These are phyloP conservation scores for Eudemis profundana DNA, from an alignment of 2,888 invertebrate species.

Conservation along the genomic window DNA sequence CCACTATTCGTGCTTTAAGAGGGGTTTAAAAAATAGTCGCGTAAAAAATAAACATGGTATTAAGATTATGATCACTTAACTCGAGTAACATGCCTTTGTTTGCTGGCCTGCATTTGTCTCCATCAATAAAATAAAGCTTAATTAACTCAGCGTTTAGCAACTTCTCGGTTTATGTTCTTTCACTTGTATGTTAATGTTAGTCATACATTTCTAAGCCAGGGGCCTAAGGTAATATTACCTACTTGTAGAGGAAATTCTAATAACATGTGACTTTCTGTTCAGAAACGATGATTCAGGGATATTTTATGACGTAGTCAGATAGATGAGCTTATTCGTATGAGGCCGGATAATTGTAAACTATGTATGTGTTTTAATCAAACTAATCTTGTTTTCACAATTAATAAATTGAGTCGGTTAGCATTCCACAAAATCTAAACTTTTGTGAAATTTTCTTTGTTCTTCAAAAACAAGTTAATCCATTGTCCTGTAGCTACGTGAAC, in stretches of 20 bases:
- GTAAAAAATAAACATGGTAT: too few relatives aligned
- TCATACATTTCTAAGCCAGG: constrained; percentile 53
- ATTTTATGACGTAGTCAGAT: constrained; percentile 25
- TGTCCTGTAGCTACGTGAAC: too few relatives aligned
- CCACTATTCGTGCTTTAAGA: too few relatives aligned
- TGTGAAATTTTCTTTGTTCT: too few relatives aligned
- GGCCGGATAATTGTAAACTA: constrained; percentile 6
- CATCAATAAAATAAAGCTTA: constrained; percentile 59
- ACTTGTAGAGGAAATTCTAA: constrained; percentile 53
- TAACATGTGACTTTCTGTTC: constrained; percentile 46
- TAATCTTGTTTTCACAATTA: too few relatives aligned
- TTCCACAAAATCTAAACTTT: too few relatives aligned
- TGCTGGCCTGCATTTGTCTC: constrained; percentile 31
- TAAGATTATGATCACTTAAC: too few relatives aligned
- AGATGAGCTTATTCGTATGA: constrained; percentile 55
- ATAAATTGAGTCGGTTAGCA: too few relatives aligned
- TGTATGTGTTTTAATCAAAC: too few relatives aligned
- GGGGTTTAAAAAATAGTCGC: too few relatives aligned
- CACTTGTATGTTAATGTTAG: constrained; percentile 56
- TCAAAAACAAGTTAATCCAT: too few relatives aligned
- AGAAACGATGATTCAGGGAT: constrained; percentile 27
- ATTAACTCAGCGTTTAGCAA: constrained; percentile 56
- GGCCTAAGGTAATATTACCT: constrained; percentile 55
- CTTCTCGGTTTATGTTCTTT: constrained; percentile 52
- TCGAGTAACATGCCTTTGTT: too few relatives aligned